Conservation (phyloP, 2,797 vertebrate species). For the Myotis myotis region DNA sequence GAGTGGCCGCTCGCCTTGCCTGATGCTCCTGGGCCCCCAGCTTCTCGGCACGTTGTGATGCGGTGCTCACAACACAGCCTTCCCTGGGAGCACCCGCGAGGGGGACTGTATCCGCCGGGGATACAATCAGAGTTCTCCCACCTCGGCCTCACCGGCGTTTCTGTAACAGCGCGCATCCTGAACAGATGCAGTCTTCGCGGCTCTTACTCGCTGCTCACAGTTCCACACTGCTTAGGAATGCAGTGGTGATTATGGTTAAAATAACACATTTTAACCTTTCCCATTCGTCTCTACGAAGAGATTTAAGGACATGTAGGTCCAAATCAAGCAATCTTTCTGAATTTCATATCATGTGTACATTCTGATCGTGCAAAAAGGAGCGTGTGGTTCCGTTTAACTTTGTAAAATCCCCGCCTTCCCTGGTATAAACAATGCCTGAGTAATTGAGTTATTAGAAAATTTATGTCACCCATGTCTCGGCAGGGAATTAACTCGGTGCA, state of each 20-base stretch:
- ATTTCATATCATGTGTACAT: neutral
- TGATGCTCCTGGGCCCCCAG: neutral
- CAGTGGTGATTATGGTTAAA: constrained; percentile 48
- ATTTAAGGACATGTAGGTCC: constrained; percentile 60
- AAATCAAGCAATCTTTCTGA: neutral
- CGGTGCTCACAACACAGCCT: neutral
- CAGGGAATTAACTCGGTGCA: neutral
- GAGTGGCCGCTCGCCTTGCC: constrained; percentile 39
- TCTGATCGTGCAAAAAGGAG: neutral
- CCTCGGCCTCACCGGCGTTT: neutral
- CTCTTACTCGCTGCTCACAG: neutral
- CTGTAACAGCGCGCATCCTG: neutral
- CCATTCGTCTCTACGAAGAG: constrained; percentile 61
- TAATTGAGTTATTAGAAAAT: neutral
- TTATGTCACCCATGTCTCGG: neutral
- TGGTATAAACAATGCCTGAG: neutral
- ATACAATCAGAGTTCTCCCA: constrained; percentile 45
- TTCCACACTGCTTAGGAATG: neutral
- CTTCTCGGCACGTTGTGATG: constrained; percentile 17
- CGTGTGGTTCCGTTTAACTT: neutral
- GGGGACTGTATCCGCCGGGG: constrained; percentile 62
- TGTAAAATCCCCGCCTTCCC: neutral
- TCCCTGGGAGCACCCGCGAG: neutral
- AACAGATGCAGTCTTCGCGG: neutral
- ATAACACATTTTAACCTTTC: constrained; percentile 50